These are phyloP conservation scores for Megalurothrips usitatus DNA, from an alignment of 2,888 invertebrate genomes.

Conservation along the genomic window DNA sequence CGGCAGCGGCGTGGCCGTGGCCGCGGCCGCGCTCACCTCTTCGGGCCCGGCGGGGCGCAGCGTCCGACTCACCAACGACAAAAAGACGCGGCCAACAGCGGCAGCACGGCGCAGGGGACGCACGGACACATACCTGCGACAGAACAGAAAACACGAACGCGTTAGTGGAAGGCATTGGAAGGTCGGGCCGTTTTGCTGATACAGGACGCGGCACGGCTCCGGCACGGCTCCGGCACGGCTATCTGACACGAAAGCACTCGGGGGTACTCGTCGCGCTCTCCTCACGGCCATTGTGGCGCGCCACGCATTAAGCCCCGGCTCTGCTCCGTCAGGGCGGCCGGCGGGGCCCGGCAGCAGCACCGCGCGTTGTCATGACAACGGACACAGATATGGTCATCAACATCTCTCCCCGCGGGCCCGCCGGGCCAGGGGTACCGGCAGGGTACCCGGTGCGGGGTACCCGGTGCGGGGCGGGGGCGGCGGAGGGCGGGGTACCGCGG, in stretches of 20 bases:
- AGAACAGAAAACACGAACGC: constrained; percentile 1
- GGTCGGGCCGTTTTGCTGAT: constrained; percentile 10
- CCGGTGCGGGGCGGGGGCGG: too few relatives aligned
- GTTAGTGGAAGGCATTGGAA: not conserved
- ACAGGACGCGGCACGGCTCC: not conserved
- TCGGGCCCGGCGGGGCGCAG: too few relatives aligned
- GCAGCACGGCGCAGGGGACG: not conserved
- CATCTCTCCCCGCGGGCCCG: not conserved
- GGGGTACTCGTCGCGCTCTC: too few relatives aligned
- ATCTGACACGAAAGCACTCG: too few relatives aligned
- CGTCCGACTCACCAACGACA: too few relatives aligned
- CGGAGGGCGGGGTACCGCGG: not conserved
- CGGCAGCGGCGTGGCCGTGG: too few relatives aligned
- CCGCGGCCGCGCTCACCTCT: not conserved
- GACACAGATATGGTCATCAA: constrained; percentile 21
- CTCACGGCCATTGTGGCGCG: too few relatives aligned
- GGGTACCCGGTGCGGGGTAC: too few relatives aligned
- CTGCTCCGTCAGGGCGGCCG: too few relatives aligned
- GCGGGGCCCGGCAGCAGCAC: not conserved
- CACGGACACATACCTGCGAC: not conserved
- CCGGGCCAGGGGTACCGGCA: not conserved
- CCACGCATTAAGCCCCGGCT: too few relatives aligned
- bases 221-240: too few relatives aligned
- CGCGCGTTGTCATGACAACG: not conserved
- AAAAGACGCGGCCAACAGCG: not conserved